Evolutionary conservation across 2,113 vertebrate species (phyloP).

Genomic region (Dromiciops gliroides): DNA sequence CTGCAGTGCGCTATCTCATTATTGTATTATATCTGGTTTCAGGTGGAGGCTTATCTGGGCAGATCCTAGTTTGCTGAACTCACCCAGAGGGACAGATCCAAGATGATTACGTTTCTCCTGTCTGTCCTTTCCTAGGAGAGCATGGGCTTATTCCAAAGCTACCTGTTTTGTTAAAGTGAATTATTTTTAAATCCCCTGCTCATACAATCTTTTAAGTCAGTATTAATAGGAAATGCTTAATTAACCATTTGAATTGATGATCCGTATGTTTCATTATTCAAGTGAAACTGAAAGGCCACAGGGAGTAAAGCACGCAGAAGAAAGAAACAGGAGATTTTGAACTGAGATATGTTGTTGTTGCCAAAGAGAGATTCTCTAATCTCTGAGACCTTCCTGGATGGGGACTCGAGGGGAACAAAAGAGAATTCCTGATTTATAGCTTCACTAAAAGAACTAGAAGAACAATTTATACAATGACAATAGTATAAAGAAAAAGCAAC

Average conservation of each 20-base stretch:
- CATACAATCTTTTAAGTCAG: background rate
- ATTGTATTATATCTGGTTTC: background rate
- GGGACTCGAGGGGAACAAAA: background rate
- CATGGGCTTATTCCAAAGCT: background rate
- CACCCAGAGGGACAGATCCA: background rate
- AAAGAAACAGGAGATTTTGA: background rate
- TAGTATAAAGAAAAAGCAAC: background rate
- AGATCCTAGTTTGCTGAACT: background rate
- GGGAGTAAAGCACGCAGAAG: background rate
- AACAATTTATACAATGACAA: background rate
- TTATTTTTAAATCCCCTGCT: background rate
- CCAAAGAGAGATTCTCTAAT: background rate
- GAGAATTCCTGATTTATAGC: background rate
- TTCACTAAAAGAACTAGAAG: background rate
- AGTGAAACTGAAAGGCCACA: background rate
- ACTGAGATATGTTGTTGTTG: background rate
- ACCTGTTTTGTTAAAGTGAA: background rate
- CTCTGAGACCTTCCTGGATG: background rate
- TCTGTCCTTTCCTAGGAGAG: background rate
- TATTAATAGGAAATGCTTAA: background rate
- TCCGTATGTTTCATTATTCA: background rate
- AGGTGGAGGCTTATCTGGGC: background rate
- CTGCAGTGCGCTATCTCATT: background rate
- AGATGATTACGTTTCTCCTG: background rate
- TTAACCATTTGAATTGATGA: background rate